Percentiles rank a stretch among this genome's conserved stretches.
Conservation (phyloP, 1,140 invertebrate genomes). For the Atta colombica region DNA sequence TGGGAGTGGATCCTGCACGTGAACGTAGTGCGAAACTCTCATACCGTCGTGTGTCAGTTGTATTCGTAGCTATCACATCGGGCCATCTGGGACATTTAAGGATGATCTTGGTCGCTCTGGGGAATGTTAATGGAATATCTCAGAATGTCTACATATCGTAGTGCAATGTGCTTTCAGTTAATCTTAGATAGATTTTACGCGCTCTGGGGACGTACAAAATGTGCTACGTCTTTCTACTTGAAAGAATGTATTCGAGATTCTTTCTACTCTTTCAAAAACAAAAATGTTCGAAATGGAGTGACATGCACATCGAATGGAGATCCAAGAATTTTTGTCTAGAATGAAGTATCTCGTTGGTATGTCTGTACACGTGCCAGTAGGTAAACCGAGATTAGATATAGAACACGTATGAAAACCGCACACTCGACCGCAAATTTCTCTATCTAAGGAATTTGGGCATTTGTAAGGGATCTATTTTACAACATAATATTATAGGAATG, state of each 20-base stretch:
- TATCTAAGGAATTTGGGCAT: constrained; percentile 22
- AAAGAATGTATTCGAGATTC: neutral
- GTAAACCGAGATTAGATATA: constrained; percentile 38
- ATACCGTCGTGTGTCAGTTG: constrained; percentile 23
- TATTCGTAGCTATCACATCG: constrained; percentile 47
- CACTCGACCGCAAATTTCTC: constrained; percentile 30
- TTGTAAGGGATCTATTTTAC: neutral
- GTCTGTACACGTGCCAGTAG: constrained; percentile 34
- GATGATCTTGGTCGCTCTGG: constrained; percentile 50
- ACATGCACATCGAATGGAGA: neutral
- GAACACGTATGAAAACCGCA: constrained; percentile 36
- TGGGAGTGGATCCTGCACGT: neutral
- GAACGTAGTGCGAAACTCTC: constrained; percentile 29
- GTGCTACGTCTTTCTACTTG: neutral
- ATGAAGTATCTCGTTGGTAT: constrained; percentile 47
- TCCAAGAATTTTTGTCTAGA: constrained; percentile 13
- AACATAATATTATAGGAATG: too few species aligned
- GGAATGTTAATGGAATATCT: constrained; percentile 63
- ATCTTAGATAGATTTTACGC: constrained; percentile 43
- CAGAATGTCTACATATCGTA: constrained; percentile 50
- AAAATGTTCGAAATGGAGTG: neutral
- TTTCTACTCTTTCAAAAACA: neutral
- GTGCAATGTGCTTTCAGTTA: constrained; percentile 19
- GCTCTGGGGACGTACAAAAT: constrained; percentile 5
- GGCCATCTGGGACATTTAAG: constrained; percentile 58